These are phyloP conservation scores for Hippoglossus stenolepis DNA, from an alignment of 2,113 vertebrate genomes.

Conservation along the genomic window DNA sequence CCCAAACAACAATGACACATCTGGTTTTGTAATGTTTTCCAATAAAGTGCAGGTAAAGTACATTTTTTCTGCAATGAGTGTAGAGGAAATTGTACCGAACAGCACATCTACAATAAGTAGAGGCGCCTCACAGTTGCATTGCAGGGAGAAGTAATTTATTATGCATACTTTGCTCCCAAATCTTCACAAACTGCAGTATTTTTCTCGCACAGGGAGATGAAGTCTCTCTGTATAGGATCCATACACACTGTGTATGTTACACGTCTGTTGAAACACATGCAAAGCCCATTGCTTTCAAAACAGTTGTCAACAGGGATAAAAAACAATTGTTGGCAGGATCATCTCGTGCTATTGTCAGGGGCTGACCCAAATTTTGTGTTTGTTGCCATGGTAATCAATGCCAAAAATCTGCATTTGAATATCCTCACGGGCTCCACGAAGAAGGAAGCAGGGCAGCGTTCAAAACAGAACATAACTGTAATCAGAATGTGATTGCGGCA, in stretches of 20 bases:
- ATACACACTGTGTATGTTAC: not conserved
- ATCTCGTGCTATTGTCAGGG: conserved; percentile 44
- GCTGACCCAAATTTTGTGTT: conserved; percentile 62
- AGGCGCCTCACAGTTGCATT: not conserved
- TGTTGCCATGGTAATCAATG: conserved; percentile 64
- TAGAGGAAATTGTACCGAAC: too few species aligned
- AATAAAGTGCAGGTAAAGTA: too few species aligned
- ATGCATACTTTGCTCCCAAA: conserved; percentile 17
- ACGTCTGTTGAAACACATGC: not conserved
- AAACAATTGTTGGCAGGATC: conserved; percentile 40
- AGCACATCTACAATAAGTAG: too few species aligned
- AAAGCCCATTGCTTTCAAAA: not conserved
- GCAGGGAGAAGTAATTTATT: conserved; percentile 5
- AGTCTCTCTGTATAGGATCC: not conserved
- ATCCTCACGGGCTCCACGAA: conserved; percentile 10
- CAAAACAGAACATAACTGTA: not conserved
- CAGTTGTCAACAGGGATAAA: conserved; percentile 2
- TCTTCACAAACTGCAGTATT: conserved; percentile 2
- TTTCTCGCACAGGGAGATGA: conserved; percentile 8
- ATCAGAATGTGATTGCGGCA: not conserved
- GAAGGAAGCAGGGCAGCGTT: conserved; percentile 20
- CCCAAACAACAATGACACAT: too few species aligned
- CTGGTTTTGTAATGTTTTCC: too few species aligned
- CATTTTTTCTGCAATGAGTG: too few species aligned
- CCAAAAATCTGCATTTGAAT: conserved; percentile 43